Evolutionary conservation across 2,888 invertebrate genomes (phyloP), one percentile per base, ranked within the genome.

Genomic region (Steinernema hermaphroditum): DNA sequence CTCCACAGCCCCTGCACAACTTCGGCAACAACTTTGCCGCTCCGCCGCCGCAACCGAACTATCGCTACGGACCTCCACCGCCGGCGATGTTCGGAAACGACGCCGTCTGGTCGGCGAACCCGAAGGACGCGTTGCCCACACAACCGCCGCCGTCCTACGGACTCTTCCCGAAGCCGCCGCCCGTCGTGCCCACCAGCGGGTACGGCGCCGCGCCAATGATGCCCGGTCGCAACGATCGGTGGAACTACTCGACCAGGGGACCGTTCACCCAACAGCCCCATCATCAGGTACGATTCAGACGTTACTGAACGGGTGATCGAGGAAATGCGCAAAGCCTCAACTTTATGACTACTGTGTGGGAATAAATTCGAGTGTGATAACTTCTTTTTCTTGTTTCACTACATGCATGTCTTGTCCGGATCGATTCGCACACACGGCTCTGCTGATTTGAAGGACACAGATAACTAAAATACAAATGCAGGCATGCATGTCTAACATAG

Each of bases 91-190:
- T 54, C 27, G 54, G 24, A 6, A 27, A 22, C 24, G 54, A 54
- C 54, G 22, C 22, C 54, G 54, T 54, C 12, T 54, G 54, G 54
- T 27, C 54, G 54, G 54, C 54, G 2, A 54, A 54, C 54, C 54
- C 54, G 24, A 54, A 54, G 27, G 54, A 54, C 27, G 6, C 14
- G 27, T 27, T 54, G 12, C 54, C 54, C 2, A 24, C 54, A 6
- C 54, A 54, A 16, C 54, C 14, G 9, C 54, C 14, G 9, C 54
- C 12, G 27, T 27, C 22, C 54, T 54, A 54, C 16, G 54, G 54
- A 54, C 27, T 54, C 2, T 54, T 54, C 27, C 54, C 2, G 22
- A 54, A 54, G 27, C 54, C 54, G 2, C 54, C 54, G 16, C 54
- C 54, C 6, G 4, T 24, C 22, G 27, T 22, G 27, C 54, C 54